A percentile compares a stretch with the other conserved stretches of the same genome.
These are phyloP conservation scores for Sinonovacula constricta DNA, from an alignment of 1,140 invertebrate genomes.

Conservation along the genomic window DNA sequence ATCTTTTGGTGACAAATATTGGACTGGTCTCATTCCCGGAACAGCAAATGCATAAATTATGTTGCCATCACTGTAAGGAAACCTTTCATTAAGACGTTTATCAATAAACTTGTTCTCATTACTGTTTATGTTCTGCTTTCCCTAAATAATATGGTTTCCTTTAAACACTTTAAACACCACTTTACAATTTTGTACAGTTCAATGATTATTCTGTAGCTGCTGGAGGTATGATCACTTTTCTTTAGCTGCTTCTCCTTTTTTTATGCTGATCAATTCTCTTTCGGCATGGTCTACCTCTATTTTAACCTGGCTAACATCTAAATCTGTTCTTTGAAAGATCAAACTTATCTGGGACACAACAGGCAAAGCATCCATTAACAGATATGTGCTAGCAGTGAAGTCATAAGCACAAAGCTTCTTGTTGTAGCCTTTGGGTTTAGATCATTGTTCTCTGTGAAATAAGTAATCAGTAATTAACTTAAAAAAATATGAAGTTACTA, in stretches of 20 bases:
- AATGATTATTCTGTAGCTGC: conserved; percentile 7
- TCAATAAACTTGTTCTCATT: not conserved
- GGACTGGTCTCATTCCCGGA: not conserved
- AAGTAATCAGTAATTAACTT: too few species aligned
- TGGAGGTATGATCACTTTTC: not conserved
- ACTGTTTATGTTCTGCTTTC: not conserved
- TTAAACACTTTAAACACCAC: not conserved
- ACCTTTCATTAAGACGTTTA: not conserved
- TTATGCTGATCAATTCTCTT: not conserved
- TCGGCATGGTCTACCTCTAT: not conserved
- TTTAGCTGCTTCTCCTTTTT: not conserved
- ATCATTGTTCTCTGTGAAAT: too few species aligned
- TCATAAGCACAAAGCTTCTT: conserved; percentile 31
- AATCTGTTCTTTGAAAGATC: conserved; percentile 24
- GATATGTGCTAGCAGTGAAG: conserved; percentile 31
- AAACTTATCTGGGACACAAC: conserved; percentile 39
- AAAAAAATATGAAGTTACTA: too few species aligned
- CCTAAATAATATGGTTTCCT: not conserved
- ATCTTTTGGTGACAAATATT: not conserved
- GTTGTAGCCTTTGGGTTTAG: conserved; percentile 37
- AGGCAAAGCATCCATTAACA: conserved; percentile 36
- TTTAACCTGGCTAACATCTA: conserved; percentile 28
- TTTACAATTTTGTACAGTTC: not conserved
- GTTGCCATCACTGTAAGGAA: not conserved
- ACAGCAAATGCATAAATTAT: not conserved